Evolutionary conservation across 2,888 invertebrate genomes (phyloP).

Genomic region (Rotaria macrura): DNA sequence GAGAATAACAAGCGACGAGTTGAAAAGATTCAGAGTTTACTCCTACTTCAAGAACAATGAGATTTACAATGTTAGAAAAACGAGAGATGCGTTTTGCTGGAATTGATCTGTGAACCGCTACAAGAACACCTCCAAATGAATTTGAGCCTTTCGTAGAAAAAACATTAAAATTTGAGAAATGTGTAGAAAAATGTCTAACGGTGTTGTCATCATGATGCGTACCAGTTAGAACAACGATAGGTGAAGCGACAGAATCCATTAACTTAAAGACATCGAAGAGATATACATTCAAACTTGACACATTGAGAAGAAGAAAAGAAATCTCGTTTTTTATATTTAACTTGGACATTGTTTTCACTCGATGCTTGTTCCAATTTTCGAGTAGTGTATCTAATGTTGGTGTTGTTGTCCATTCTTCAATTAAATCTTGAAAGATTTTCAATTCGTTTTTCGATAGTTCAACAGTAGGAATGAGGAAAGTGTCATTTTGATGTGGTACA

Average conservation of each 20-base stretch:
- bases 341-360: not conserved
- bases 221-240: not conserved
- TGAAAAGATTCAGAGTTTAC: not conserved
- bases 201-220: not conserved
- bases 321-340: not conserved
- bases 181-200: not conserved
- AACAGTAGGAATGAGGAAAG: too few species aligned
- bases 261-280: too few species aligned
- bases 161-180: not conserved
- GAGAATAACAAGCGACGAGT: not conserved
- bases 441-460: not conserved
- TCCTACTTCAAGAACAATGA: not conserved
- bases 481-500: too few species aligned
- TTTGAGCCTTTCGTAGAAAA: not conserved
- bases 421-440: not conserved
- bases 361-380: not conserved
- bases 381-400: not conserved
- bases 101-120: not conserved
- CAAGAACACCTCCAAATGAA: not conserved
- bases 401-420: not conserved
- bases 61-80: not conserved
- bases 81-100: not conserved
- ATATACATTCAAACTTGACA: not conserved
- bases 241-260: too few species aligned
- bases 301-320: not conserved